phyloP scores from a whole-genome alignment of 2,888 invertebrate species.

The Caenorhabditis zanzibari region DNA sequence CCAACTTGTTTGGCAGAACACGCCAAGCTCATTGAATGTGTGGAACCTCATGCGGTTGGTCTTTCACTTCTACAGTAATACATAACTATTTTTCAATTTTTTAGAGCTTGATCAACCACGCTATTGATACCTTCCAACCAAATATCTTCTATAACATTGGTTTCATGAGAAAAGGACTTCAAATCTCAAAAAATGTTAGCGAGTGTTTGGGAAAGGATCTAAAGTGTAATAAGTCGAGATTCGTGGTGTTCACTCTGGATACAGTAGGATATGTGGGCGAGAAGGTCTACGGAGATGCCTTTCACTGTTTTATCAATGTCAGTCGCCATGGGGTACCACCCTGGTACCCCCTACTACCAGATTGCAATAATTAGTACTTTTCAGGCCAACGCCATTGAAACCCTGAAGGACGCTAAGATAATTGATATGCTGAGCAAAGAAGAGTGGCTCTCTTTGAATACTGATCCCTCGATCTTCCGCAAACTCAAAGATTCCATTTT shows the following conservation, averaged over 20 bases:
- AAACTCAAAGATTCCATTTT: not conserved
- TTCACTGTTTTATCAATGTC: constrained; percentile 49
- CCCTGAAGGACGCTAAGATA: not conserved
- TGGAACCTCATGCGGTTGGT: not conserved
- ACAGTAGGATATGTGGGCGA: not conserved
- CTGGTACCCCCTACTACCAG: not conserved
- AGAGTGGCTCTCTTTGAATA: no score
- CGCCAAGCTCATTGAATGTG: not conserved
- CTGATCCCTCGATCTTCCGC: not conserved
- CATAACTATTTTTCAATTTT: not conserved
- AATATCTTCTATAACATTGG: constrained; percentile 16
- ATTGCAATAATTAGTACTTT: not conserved
- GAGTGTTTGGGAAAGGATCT: constrained; percentile 1
- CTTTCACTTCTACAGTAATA: not conserved
- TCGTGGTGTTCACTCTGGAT: not conserved
- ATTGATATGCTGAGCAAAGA: not conserved
- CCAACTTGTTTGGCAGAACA: not conserved
- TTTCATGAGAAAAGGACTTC: constrained; percentile 21
- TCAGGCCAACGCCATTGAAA: not conserved
- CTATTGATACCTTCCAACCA: not conserved
- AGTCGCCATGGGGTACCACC: not conserved
- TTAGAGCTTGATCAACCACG: not conserved
- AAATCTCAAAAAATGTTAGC: not conserved
- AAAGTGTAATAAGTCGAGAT: not conserved
- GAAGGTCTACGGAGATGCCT: constrained; percentile 29